These are phyloP conservation scores for Cephus runcator DNA, from an alignment of 2,888 invertebrate genomes.

Conservation along the genomic window DNA sequence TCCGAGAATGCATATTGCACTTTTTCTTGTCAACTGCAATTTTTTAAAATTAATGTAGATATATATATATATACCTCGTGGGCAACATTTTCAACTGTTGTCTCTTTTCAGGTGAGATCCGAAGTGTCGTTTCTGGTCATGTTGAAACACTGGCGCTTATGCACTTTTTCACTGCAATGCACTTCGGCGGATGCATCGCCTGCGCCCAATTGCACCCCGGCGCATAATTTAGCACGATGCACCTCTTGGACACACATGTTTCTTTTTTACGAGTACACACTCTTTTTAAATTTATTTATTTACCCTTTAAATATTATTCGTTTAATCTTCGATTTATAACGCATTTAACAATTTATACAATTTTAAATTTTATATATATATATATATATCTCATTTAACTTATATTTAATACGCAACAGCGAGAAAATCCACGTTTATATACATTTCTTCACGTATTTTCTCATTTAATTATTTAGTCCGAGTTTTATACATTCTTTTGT, in stretches of 20 bases:
- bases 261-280: not conserved
- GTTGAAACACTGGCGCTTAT: constrained; percentile 16
- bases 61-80: constrained; percentile 14
- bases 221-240: constrained; percentile 13
- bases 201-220: constrained; percentile 17
- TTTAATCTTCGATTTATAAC: not conserved
- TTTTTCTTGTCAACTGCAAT: not conserved
- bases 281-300: not conserved
- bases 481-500: not conserved
- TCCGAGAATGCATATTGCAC: not conserved
- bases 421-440: not conserved
- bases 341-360: not conserved
- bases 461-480: not conserved
- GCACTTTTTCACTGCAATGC: constrained; percentile 18
- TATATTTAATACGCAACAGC: not conserved
- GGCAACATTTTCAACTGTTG: constrained; percentile 16
- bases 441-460: not conserved
- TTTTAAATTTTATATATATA: not conserved
- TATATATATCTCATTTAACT: not conserved
- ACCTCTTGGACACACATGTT: constrained; percentile 15
- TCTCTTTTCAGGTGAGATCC: constrained; percentile 22
- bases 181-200: constrained; percentile 16
- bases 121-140: constrained; percentile 12
- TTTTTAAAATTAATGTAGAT: not conserved
- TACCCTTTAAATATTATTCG: not conserved